These are phyloP conservation scores for Coturnix japonica DNA, from an alignment of 2,113 vertebrate genomes.

Conservation along the genomic window DNA sequence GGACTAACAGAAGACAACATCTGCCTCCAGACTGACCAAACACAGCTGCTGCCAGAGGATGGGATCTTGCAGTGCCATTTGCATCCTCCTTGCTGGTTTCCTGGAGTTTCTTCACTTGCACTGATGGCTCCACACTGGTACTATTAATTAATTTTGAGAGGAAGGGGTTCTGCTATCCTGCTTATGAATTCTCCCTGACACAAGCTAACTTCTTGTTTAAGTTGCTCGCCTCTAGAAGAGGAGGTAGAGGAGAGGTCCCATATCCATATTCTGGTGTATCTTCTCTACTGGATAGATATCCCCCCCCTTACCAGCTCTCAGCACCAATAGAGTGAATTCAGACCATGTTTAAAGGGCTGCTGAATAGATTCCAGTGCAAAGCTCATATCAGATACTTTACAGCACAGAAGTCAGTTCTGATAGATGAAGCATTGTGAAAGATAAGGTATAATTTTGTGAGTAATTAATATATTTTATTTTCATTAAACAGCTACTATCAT, in stretches of 20 bases:
- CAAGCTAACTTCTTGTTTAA: not conserved
- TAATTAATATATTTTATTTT: conserved; percentile 50
- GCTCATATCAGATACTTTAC: not conserved
- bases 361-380: not conserved
- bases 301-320: not conserved
- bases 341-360: not conserved
- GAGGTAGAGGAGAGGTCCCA: not conserved
- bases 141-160: not conserved
- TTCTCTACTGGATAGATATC: not conserved
- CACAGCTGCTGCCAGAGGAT: not conserved
- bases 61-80: not conserved
- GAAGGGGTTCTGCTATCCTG: rapidly evolving
- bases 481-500: conserved; percentile 2
- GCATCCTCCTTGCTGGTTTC: not conserved
- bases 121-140: not conserved
- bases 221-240: not conserved
- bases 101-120: not conserved
- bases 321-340: not conserved
- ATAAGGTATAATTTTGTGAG: conserved; percentile 11
- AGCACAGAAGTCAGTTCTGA: not conserved
- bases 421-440: conserved; percentile 15
- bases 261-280: not conserved
- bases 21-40: not conserved
- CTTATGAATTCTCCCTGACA: not conserved
- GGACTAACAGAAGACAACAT: not conserved